Evolutionary conservation across 2,113 vertebrate species (phyloP).

Genomic region (Nipponia nippon): DNA sequence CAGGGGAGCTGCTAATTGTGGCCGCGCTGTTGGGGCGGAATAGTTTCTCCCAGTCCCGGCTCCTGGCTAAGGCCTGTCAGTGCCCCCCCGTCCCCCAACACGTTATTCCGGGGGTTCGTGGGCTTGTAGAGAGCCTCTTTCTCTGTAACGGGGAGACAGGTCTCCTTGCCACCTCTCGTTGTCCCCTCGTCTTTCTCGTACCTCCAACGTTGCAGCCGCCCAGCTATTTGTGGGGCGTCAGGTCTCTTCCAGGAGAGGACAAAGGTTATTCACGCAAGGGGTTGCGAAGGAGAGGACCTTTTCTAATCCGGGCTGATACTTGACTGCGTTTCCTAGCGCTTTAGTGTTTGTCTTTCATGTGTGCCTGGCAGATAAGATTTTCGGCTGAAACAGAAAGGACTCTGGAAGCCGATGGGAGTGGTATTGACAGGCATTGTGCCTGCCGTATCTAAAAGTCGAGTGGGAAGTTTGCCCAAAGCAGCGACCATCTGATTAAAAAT

Average conservation of each 20-base stretch:
- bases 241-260: not conserved
- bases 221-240: not conserved
- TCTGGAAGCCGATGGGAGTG: not conserved
- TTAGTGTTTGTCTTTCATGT: not conserved
- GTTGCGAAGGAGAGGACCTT: not conserved
- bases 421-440: not conserved
- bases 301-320: too few species aligned
- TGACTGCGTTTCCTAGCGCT: not conserved
- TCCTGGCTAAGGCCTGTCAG: not conserved
- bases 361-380: not conserved
- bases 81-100: accelerated
- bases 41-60: not conserved
- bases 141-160: not conserved
- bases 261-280: accelerated
- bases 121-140: not conserved
- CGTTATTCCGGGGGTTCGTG: accelerated
- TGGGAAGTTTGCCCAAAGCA: not conserved
- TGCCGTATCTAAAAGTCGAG: accelerated
- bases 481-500: not conserved
- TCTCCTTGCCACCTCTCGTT: not conserved
- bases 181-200: too few species aligned
- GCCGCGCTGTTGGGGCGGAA: not conserved
- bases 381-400: not conserved
- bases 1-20: not conserved
- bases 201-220: accelerated